Conservation (phyloP, 2,888 invertebrate species). For the Clistopyga incitator region DNA sequence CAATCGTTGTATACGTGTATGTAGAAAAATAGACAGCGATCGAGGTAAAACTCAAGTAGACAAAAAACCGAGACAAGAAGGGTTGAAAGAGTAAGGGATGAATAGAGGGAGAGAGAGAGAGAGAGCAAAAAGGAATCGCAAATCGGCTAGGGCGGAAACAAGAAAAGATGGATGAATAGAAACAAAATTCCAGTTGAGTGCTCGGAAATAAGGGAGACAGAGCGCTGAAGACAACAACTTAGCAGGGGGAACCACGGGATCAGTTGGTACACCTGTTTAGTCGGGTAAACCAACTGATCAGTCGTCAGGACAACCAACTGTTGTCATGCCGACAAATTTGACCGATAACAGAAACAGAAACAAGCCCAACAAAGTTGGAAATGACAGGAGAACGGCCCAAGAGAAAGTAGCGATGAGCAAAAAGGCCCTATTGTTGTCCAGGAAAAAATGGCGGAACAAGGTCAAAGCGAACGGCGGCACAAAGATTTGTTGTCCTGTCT, state of each 20-base stretch:
- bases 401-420: neutral
- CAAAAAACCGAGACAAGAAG: neutral
- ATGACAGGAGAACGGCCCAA: neutral
- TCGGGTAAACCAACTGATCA: no score
- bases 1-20: no score
- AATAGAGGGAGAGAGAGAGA: neutral
- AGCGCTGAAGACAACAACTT: neutral
- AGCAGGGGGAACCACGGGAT: neutral
- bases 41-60: conserved; percentile 7
- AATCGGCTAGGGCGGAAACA: neutral
- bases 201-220: neutral
- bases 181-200: neutral
- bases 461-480: neutral
- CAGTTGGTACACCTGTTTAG: neutral
- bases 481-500: neutral
- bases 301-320: no score
- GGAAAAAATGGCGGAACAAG: neutral
- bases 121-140: neutral
- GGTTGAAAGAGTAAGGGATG: neutral
- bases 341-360: neutral
- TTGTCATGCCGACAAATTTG: no score
- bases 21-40: neutral
- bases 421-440: neutral
- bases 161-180: neutral
- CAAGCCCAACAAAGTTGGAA: neutral